Evolutionary conservation across 2,888 invertebrate species (phyloP).

Genomic region (Antheraea assamensis): DNA sequence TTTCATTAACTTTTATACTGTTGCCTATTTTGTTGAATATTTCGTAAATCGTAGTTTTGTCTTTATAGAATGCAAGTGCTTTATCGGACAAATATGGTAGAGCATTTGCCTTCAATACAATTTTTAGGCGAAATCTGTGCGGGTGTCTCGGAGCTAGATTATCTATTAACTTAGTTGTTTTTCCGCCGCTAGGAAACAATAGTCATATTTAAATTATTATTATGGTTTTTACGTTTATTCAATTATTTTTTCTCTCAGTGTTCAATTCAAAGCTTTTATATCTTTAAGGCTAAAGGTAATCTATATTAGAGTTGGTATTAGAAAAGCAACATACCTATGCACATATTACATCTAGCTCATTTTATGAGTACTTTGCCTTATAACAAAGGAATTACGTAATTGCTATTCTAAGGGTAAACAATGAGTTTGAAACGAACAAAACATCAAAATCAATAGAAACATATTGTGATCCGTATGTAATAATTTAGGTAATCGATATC

Average conservation of each 20-base stretch:
- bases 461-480: not conserved
- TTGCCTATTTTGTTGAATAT: constrained; percentile 31
- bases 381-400: not conserved
- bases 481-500: constrained; percentile 4
- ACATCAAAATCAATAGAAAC: not conserved
- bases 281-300: not conserved
- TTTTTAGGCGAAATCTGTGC: constrained; percentile 73
- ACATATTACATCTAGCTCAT: not conserved
- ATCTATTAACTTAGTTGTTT: constrained; percentile 62
- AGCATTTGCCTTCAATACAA: constrained; percentile 52
- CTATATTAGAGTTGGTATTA: not conserved
- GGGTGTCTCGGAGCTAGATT: constrained; percentile 73
- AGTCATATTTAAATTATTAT: not conserved
- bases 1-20: not conserved
- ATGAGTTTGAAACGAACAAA: not conserved
- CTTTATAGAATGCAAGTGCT: constrained; percentile 51
- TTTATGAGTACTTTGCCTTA: not conserved
- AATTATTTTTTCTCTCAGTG: not conserved
- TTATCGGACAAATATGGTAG: constrained; percentile 44
- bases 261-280: not conserved
- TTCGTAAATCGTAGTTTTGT: constrained; percentile 41
- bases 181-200: constrained; percentile 66
- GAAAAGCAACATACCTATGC: not conserved
- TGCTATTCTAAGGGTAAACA: not conserved
- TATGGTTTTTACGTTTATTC: not conserved